Percentiles rank a stretch among this genome's conserved stretches.
phyloP scores from a whole-genome alignment of 1,140 invertebrate genomes.

The Mya arenaria region DNA sequence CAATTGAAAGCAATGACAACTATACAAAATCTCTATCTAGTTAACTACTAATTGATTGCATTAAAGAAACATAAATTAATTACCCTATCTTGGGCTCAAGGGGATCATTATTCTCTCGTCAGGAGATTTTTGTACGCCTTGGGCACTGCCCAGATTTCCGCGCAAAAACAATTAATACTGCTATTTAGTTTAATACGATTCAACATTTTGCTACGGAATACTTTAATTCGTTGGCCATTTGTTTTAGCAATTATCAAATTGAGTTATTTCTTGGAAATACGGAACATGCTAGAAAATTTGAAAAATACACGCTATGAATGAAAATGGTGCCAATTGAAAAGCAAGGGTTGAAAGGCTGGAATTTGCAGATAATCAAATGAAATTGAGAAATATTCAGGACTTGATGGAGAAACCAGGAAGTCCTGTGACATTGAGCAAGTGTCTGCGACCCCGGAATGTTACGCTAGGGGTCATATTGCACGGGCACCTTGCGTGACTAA shows the following conservation, averaged over 20 bases:
- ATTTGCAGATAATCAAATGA: not conserved
- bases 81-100: not conserved
- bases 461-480: not conserved
- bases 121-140: too few species aligned
- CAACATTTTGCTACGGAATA: not conserved
- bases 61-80: not conserved
- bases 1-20: too few species aligned
- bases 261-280: not conserved
- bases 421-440: not conserved
- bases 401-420: constrained; percentile 1
- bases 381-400: not conserved
- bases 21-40: too few species aligned
- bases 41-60: not conserved
- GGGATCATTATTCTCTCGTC: not conserved
- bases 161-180: constrained; percentile 48
- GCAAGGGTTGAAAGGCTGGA: not conserved
- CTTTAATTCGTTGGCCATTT: constrained; percentile 33
- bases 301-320: not conserved
- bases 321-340: not conserved
- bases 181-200: constrained; percentile 38
- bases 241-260: constrained; percentile 53
- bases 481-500: not conserved
- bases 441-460: constrained; percentile 9
- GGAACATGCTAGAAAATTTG: not conserved
- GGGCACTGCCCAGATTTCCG: too few species aligned